A percentile compares a stretch with the other conserved stretches of the same genome.
Evolutionary conservation across 2,113 vertebrate genomes (phyloP).

Genomic region (Corvus moneduloides): DNA sequence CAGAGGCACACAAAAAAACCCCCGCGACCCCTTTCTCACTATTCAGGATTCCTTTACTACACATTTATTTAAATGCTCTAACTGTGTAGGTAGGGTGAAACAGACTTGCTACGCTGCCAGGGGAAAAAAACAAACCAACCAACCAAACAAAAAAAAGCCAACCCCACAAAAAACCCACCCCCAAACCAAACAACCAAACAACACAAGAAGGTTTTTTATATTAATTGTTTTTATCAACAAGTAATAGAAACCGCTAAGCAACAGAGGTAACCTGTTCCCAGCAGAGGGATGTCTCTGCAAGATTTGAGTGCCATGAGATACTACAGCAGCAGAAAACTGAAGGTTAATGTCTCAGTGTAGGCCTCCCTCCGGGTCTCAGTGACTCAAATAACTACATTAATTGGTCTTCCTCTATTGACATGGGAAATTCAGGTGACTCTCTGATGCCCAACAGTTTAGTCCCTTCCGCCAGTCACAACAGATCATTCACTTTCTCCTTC

Average conservation of each 20-base stretch:
- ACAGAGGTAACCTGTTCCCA: neutral
- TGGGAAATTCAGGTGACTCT: neutral
- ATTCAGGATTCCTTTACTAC: neutral
- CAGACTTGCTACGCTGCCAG: neutral
- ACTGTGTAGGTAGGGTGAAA: neutral
- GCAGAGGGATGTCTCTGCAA: neutral
- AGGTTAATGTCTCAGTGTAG: neutral
- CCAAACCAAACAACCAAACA: neutral
- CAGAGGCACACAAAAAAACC: neutral
- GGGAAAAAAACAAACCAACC: neutral
- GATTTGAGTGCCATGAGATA: neutral
- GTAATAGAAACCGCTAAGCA: neutral
- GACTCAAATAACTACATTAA: neutral
- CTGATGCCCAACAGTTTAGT: neutral
- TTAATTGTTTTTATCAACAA: neutral
- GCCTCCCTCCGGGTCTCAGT: neutral
- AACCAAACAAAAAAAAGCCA: neutral
- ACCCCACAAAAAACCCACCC: neutral
- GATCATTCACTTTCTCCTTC: neutral
- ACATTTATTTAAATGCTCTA: neutral
- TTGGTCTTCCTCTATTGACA: neutral
- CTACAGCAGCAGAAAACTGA: neutral
- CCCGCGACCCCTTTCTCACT: neutral
- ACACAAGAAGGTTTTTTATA: neutral
- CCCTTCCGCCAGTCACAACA: neutral